Conservation (phyloP, 1,140 invertebrate species). For the Drosophila ercepeae region DNA sequence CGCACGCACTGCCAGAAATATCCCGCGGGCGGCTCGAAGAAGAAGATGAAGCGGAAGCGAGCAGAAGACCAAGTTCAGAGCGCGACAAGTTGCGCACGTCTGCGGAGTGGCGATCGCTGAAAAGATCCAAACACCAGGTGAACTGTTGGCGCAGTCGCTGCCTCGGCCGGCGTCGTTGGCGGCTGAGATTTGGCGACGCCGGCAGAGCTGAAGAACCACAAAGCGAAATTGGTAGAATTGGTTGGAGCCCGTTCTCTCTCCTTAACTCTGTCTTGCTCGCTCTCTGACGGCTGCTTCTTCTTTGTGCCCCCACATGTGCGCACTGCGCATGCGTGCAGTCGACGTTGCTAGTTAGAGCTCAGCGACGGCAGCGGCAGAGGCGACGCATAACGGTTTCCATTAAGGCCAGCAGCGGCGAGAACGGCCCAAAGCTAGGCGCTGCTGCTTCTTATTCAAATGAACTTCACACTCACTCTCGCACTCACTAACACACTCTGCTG, state of each 20-base stretch:
- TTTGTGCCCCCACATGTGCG: constrained; percentile 60
- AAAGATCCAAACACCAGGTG: constrained; percentile 70
- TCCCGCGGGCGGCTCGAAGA: constrained; percentile 27
- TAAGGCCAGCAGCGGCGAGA: constrained; percentile 74
- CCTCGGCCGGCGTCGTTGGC: constrained; percentile 14
- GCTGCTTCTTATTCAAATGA: constrained; percentile 77
- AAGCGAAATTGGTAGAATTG: constrained; percentile 68
- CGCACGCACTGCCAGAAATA: constrained; percentile 10
- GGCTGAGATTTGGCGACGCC: constrained; percentile 59
- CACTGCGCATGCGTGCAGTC: constrained; percentile 62
- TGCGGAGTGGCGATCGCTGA: constrained; percentile 70
- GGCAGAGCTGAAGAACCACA: constrained; percentile 61
- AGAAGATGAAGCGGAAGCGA: constrained; percentile 42
- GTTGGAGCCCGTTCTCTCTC: constrained; percentile 18
- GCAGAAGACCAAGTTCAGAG: constrained; percentile 60
- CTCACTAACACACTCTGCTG: constrained; percentile 15
- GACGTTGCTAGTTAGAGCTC: constrained; percentile 23
- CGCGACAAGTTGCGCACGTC: constrained; percentile 78
- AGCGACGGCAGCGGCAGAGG: no score
- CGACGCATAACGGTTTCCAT: constrained; percentile 81
- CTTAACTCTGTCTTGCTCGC: constrained; percentile 10
- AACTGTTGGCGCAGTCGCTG: constrained; percentile 37
- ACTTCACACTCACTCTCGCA: constrained; percentile 27
- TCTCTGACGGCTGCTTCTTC: constrained; percentile 9
- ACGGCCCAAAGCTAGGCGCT: constrained; percentile 68